These are phyloP conservation scores for Abramis brama DNA, from an alignment of 2,113 vertebrate species.

Conservation along the genomic window DNA sequence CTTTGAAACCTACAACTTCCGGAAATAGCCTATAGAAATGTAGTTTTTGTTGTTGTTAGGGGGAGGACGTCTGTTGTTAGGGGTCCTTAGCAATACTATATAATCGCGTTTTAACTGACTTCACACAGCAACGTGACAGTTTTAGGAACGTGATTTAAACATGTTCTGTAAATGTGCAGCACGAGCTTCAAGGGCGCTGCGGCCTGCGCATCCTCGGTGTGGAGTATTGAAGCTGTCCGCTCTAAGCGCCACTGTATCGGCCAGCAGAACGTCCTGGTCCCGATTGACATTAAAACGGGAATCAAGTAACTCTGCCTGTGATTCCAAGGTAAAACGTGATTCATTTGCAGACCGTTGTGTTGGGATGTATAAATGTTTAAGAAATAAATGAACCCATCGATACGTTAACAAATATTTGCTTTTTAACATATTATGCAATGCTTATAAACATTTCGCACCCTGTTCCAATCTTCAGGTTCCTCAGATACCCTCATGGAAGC, in stretches of 20 bases:
- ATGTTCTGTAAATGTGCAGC: conserved; percentile 13
- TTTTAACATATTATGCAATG: background rate
- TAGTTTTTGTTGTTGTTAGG: background rate
- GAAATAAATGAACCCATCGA: background rate
- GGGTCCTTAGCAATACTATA: background rate
- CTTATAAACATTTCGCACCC: background rate
- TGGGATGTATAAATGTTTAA: background rate
- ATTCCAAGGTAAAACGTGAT: conserved; percentile 66
- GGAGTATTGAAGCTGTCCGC: background rate
- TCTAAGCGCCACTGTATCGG: background rate
- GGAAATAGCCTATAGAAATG: background rate
- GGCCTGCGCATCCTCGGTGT: conserved; percentile 50
- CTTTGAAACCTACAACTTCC: background rate
- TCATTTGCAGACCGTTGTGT: background rate
- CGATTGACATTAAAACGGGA: conserved; percentile 10
- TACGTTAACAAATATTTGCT: background rate
- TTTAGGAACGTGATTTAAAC: background rate
- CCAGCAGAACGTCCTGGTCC: background rate
- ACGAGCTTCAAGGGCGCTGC: background rate
- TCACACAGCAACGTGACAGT: background rate
- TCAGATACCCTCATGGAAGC: conserved; percentile 71
- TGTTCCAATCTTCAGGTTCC: conserved; percentile 66
- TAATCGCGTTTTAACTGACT: background rate
- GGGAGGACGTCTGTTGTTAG: background rate
- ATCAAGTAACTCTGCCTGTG: conserved; percentile 42